Evolutionary conservation across 2,888 invertebrate genomes (phyloP).

Genomic region (Cosmorhoe ocellata): DNA sequence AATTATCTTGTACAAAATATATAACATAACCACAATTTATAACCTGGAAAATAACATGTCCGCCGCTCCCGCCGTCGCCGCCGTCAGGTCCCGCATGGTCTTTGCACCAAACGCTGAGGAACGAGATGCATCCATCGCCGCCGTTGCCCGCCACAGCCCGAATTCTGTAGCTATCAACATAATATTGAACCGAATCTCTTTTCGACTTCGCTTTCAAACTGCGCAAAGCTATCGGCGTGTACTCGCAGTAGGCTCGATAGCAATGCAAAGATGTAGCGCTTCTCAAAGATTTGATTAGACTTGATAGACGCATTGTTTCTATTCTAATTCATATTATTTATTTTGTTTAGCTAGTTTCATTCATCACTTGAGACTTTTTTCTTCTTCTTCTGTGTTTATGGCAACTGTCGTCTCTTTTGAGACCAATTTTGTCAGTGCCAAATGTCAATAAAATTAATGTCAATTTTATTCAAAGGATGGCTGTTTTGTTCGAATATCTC

Average conservation of each 20-base stretch:
- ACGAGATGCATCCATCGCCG: slow-evolving; percentile 96
- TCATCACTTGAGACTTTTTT: too few relatives aligned
- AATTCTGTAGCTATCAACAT: slow-evolving; percentile 87
- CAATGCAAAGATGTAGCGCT: slow-evolving; percentile 28
- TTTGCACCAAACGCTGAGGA: slow-evolving; percentile 90
- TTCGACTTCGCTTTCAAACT: slow-evolving; percentile 70
- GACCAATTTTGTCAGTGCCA: too few relatives aligned
- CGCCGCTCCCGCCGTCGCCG: slow-evolving; percentile 98
- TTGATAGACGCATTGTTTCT: slow-evolving; percentile 41
- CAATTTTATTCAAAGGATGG: too few relatives aligned
- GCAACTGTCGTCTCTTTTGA: too few relatives aligned
- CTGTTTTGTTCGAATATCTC: too few relatives aligned
- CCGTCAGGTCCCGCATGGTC: slow-evolving; percentile 97
- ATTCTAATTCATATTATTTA: too few relatives aligned
- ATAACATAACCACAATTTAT: too few relatives aligned
- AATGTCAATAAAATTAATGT: too few relatives aligned
- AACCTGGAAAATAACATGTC: slow-evolving; percentile 91
- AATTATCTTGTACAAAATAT: too few relatives aligned
- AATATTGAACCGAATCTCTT: slow-evolving; percentile 76
- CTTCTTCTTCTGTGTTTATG: too few relatives aligned
- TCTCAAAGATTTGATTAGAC: slow-evolving; percentile 40
- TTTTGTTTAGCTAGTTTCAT: too few relatives aligned
- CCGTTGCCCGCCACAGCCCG: slow-evolving; percentile 92
- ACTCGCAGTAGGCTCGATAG: slow-evolving; percentile 45
- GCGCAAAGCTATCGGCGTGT: slow-evolving; percentile 61